Evolutionary conservation across 2,797 vertebrate species (phyloP), one percentile per base, ranked within the genome.

Genomic region (Lepilemur ruficaudatus): DNA sequence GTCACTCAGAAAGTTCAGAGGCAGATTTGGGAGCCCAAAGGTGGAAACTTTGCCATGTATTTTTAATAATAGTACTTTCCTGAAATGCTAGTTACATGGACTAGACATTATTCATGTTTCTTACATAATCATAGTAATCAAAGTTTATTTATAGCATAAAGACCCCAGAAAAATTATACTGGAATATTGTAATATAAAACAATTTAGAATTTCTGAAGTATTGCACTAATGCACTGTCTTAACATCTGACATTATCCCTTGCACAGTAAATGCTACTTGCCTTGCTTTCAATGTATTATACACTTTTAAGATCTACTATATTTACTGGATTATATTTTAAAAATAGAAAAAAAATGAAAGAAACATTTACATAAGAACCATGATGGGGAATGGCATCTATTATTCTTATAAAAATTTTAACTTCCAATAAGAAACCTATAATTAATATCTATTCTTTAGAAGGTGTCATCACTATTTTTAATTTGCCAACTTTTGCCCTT

Each of bases 121-220:
- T 91, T 79, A 69, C 5, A 46, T 94, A 95, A 65, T 48, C 89
- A 95, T 69, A 92, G 70, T 78, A 89, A 80, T 83, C 28, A 91
- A 80, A 57, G 50, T 91, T 94, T 96, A 95, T 75, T 55, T 88
- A 79, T 48, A 95, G 50, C 65, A 46, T 75, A 78, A 78, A 92
- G 55, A 81, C 35, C 6, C 18, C 41, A 82, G 61, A 69, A 93
- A 94, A 95, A 75, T 75, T 72, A 92, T 82, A 35, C 35, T 89
- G 79, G 41, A 95, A 70, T 95, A 86, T 70, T 97, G 87, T 85
- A 78, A 69, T 38, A 82, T 87, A 79, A 94, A 95, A 67, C 18
- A 95, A 89, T 80, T 93, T 52, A 75, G 91, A 94, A 80, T 92
- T 95, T 95, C 70, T 95, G 17, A 93, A 92, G 28, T 61, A 94